These are phyloP conservation scores for Hippoglossus hippoglossus DNA, from an alignment of 2,797 vertebrate genomes.

Conservation along the genomic window DNA sequence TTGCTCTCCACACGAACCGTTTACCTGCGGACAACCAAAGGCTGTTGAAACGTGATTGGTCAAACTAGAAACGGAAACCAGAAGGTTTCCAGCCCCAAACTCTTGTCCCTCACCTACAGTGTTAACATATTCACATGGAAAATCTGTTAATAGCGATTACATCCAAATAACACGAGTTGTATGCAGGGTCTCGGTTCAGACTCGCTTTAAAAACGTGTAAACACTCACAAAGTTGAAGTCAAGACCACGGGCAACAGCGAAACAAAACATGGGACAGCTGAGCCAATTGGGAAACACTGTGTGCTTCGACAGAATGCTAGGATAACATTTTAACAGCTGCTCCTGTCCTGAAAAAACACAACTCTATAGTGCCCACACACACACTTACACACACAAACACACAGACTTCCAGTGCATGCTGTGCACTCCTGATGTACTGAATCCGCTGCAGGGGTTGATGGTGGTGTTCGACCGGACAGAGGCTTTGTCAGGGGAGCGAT, in stretches of 20 bases:
- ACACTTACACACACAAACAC: background rate
- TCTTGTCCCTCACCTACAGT: too few relatives aligned
- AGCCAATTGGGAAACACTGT: conserved; percentile 58
- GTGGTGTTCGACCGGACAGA: background rate
- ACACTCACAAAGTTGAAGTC: conserved; percentile 27
- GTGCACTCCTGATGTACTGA: conserved; percentile 1
- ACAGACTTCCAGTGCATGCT: background rate
- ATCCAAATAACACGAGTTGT: too few relatives aligned
- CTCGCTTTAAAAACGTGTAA: conserved; percentile 14
- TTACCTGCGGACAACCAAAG: too few relatives aligned
- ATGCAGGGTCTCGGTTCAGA: background rate
- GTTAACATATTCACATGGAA: too few relatives aligned
- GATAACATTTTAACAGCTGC: conserved; percentile 85
- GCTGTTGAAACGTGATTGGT: too few relatives aligned
- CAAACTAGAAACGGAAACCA: too few relatives aligned
- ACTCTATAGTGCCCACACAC: conserved; percentile 59
- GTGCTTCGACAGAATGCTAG: conserved; percentile 58
- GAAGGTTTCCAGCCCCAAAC: too few relatives aligned
- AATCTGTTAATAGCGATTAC: background rate
- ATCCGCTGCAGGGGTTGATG: background rate
- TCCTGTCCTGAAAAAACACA: conserved; percentile 61
- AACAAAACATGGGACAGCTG: conserved; percentile 70
- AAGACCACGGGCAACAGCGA: conserved; percentile 37
- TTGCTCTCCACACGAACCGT: too few relatives aligned
- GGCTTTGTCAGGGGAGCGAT: conserved; percentile 32